Conservation (phyloP, 2,888 invertebrate species). For the Eilema griseolum region DNA sequence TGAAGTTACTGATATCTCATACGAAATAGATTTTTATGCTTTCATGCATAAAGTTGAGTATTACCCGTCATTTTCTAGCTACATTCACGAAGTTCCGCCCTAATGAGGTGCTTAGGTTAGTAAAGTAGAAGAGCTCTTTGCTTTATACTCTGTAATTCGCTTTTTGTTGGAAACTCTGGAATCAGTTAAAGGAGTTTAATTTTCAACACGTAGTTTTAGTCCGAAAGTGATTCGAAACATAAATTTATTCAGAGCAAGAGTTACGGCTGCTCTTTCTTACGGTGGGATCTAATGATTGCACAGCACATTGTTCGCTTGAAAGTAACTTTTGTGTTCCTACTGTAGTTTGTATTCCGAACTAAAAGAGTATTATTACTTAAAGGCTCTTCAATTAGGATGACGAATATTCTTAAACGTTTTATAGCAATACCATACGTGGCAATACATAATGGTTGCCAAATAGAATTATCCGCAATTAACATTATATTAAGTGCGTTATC, state of each 20-base stretch:
- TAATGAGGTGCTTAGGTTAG: constrained; percentile 57
- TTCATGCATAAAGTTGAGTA: background rate
- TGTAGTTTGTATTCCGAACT: too few species aligned
- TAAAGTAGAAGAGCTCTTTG: constrained; percentile 47
- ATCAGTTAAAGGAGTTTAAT: constrained; percentile 48
- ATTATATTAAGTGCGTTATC: too few species aligned
- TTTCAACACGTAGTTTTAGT: constrained; percentile 34
- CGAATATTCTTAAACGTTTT: too few species aligned
- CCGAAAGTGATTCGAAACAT: constrained; percentile 34
- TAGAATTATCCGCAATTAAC: too few species aligned
- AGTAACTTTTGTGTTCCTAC: too few species aligned
- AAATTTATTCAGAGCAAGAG: constrained; percentile 16
- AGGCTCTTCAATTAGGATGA: too few species aligned
- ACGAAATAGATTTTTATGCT: constrained; percentile 24
- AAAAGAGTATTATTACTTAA: too few species aligned
- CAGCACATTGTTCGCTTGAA: too few species aligned
- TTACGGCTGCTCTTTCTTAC: background rate
- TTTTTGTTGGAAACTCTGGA: constrained; percentile 49
- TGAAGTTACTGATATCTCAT: background rate
- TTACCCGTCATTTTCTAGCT: constrained; percentile 17
- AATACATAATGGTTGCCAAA: too few species aligned
- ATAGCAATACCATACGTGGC: too few species aligned
- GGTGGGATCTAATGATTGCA: background rate
- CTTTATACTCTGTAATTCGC: constrained; percentile 51
- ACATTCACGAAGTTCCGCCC: constrained; percentile 37